Evolutionary conservation across 2,113 vertebrate species (phyloP).

Genomic region (Stictonetta naevosa): DNA sequence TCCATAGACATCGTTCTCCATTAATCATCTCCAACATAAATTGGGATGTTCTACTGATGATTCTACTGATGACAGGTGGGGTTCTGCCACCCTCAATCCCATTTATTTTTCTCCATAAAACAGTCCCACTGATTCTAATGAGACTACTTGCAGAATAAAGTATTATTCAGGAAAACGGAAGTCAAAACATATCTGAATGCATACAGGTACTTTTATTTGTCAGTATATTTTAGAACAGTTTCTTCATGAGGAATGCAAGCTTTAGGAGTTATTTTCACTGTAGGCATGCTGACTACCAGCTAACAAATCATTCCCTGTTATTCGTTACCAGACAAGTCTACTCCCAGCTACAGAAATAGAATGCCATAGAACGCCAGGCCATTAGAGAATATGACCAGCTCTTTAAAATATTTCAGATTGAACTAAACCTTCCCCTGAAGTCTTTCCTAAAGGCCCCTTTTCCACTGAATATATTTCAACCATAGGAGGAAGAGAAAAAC

Average conservation of each 20-base stretch:
- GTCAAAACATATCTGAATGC: not conserved
- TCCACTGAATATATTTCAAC: not conserved
- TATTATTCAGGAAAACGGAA: not conserved
- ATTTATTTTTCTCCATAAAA: not conserved
- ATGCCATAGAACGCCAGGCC: not conserved
- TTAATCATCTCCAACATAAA: not conserved
- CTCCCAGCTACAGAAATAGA: not conserved
- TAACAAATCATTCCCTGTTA: not conserved
- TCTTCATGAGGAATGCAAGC: not conserved
- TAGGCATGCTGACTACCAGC: not conserved
- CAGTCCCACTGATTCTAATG: not conserved
- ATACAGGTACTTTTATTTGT: not conserved
- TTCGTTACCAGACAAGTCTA: not conserved
- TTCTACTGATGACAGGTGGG: no score
- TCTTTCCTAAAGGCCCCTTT: not conserved
- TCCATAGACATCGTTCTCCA: not conserved
- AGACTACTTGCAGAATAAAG: not conserved
- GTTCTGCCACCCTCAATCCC: not conserved
- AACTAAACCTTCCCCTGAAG: not conserved
- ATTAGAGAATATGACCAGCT: not conserved
- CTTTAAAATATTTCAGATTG: not conserved
- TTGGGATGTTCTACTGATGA: no score
- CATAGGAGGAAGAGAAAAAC: not conserved
- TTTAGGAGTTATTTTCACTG: not conserved
- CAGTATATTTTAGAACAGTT: not conserved